Evolutionary conservation across 2,113 vertebrate genomes (phyloP).

Genomic region (Paradoxurus hermaphroditus): DNA sequence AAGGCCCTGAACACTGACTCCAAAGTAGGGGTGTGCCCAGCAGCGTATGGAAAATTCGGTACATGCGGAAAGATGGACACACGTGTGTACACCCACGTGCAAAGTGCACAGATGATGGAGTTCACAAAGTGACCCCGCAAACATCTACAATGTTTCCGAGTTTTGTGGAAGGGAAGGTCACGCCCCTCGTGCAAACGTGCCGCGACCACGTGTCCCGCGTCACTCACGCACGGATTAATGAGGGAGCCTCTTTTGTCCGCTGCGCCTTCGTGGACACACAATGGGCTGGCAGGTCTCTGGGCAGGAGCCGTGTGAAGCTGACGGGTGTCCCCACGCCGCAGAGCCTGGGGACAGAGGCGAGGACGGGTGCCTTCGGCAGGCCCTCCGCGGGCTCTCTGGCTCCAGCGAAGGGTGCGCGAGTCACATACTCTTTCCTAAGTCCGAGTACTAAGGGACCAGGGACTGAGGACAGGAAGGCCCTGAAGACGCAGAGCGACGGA

Average conservation of each 20-base stretch:
- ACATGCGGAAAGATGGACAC: fast-evolving
- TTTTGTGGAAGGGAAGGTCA: not conserved
- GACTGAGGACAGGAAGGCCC: not conserved
- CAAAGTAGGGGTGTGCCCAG: not conserved
- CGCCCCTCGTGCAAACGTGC: not conserved
- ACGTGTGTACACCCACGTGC: not conserved
- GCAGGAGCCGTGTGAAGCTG: not conserved
- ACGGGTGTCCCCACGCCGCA: not conserved
- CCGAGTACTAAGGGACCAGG: no score
- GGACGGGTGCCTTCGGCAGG: not conserved
- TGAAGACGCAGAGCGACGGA: no score
- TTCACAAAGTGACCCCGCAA: no score
- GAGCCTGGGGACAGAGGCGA: not conserved
- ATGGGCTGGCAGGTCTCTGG: not conserved
- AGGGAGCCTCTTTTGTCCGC: not conserved
- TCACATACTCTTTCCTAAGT: no score
- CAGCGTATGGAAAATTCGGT: not conserved
- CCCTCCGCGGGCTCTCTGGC: not conserved
- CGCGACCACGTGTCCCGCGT: not conserved
- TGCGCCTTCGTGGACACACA: fast-evolving
- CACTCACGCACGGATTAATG: not conserved
- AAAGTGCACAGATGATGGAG: not conserved
- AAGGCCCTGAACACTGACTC: not conserved
- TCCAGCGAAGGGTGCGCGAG: no score
- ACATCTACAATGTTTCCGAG: not conserved